Evolutionary conservation across 2,113 vertebrate species (phyloP), one percentile per base, ranked within the genome.

Genomic region (Seriola rivoliana): DNA sequence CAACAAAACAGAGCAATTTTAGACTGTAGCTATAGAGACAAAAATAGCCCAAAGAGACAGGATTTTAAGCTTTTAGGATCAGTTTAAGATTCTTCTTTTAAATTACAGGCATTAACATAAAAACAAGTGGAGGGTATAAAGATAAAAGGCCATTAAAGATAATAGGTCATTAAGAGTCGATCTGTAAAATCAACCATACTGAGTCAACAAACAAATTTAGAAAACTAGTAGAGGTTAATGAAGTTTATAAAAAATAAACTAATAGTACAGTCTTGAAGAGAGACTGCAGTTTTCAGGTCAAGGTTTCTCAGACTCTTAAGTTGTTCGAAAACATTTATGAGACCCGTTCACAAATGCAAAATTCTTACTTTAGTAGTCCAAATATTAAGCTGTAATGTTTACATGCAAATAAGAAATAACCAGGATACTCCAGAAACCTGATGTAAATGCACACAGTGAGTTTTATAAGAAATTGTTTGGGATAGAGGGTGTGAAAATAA

Each of bases 161-260:
- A 90, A 90, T 86, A 73, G 82, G 77, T 76, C 80, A 71, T 88
- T 76, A 81, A 75, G 67, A 69, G 67, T 73, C 63, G 7, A 77
- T 71, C 71, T 63, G 48, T 82, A 78, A 87, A 87, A 71, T 77
- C 57, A 54, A 68, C 59, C 77, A 71, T 63, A 71, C 67, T 82
- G 74, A 82, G 66, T n/a, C 59, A 80, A 36, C 75, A 87, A 77
- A 87, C 46, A 72, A 40, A 70, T 74, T 73, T 77, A 82, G 69
- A 75, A 75, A 85, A 85, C 34, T 32, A 52, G 58, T 40, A 25
- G 46, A 34, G 40, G 54, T 71, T 78, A 80, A 70, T 66, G 69
- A 77, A 19, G 48, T 72, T 46, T 19, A 60, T 69, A 71, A 42
- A 46, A 74, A 42, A 34, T 32, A 17, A 71, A 23, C 8, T 62